Conservation (phyloP, 2,888 invertebrate genomes). For the Aporophyla lueneburgensis region DNA sequence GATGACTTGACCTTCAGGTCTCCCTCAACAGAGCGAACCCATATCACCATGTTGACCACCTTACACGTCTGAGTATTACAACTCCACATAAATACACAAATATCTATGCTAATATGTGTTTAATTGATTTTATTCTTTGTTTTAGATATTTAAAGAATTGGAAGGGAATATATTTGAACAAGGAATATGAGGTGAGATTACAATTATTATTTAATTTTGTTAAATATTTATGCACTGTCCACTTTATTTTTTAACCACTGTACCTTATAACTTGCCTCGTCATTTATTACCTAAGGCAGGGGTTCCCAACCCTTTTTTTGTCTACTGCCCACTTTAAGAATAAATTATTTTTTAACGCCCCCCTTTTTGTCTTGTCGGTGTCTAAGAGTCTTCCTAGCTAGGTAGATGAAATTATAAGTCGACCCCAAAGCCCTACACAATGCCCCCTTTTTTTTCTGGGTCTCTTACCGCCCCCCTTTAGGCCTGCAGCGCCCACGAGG, state of each 20-base stretch:
- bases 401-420: no score
- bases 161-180: neutral
- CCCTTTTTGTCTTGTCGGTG: no score
- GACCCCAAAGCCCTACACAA: no score
- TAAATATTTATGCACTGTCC: neutral
- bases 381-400: no score
- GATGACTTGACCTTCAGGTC: slow-evolving; percentile 83
- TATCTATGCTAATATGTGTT: neutral
- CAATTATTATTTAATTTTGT: neutral
- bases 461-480: no score
- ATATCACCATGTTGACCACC: slow-evolving; percentile 81
- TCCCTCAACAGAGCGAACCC: slow-evolving; percentile 89
- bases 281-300: no score
- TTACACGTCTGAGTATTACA: slow-evolving; percentile 74
- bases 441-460: no score
- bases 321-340: no score
- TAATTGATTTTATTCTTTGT: slow-evolving; percentile 18
- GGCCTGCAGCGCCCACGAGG: no score
- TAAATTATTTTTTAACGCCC: no score
- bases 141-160: slow-evolving; percentile 7
- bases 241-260: neutral
- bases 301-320: no score
- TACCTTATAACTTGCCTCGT: neutral
- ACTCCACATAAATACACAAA: neutral
- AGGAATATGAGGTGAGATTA: neutral